Percentiles rank a stretch among this genome's conserved stretches.
Conservation (phyloP, 2,797 vertebrate genomes). For the Streptopelia turtur region DNA sequence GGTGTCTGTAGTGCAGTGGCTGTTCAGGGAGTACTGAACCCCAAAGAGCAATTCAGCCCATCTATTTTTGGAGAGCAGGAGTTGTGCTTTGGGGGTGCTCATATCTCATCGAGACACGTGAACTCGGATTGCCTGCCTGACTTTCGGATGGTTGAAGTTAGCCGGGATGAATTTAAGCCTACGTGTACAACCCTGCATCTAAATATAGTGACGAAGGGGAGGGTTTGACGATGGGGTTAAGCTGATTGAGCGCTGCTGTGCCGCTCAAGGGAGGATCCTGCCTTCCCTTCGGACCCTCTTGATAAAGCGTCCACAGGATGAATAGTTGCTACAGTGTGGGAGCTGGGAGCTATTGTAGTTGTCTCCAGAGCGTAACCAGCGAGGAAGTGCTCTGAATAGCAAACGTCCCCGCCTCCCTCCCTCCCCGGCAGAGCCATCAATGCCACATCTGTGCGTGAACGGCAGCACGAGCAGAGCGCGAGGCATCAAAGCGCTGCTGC, state of each 20-base stretch:
- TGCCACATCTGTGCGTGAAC: slow-evolving; percentile 1
- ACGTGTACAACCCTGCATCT: fast-evolving
- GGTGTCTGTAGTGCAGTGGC: background rate
- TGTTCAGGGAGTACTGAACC: background rate
- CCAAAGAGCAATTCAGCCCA: background rate
- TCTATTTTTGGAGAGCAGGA: background rate
- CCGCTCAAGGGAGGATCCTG: background rate
- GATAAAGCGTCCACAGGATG: background rate
- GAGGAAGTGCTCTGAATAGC: slow-evolving; percentile 42
- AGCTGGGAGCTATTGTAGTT: background rate
- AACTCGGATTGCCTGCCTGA: fast-evolving
- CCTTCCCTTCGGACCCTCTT: background rate
- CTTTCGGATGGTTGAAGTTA: background rate
- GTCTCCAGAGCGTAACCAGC: background rate
- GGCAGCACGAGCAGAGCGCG: background rate
- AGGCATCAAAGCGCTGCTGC: slow-evolving; percentile 11
- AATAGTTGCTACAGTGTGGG: background rate
- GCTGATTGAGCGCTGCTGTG: background rate
- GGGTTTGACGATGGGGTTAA: fast-evolving
- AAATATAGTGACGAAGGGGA: background rate
- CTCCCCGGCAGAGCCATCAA: slow-evolving; percentile 1
- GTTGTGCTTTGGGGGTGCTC: background rate
- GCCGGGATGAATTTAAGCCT: background rate
- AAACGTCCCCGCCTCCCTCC: background rate
- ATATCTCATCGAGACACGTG: background rate